Percentiles rank a stretch among this genome's conserved stretches.
These are phyloP conservation scores for Alligator sinensis DNA, from an alignment of 2,113 vertebrate genomes.

Conservation along the genomic window DNA sequence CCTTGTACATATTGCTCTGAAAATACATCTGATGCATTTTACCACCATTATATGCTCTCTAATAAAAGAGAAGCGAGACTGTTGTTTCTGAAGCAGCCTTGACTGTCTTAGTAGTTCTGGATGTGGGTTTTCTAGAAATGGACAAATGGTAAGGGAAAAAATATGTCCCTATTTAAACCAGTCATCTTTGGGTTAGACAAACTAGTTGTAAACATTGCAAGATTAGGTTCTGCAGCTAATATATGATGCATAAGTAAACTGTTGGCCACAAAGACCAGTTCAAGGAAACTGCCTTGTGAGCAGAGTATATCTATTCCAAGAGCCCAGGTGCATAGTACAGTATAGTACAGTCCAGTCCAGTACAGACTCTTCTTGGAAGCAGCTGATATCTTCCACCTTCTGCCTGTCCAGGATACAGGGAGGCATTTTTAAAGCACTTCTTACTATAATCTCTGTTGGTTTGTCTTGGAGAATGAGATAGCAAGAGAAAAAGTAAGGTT, in stretches of 20 bases:
- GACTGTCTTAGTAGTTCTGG: fast-evolving
- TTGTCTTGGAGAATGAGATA: background rate
- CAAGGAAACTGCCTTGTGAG: background rate
- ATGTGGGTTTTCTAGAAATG: background rate
- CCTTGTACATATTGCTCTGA: background rate
- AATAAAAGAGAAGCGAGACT: background rate
- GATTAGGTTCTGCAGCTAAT: background rate
- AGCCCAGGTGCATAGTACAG: too few species aligned
- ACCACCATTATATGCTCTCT: background rate
- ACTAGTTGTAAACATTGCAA: background rate
- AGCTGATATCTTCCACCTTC: background rate
- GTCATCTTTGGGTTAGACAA: background rate
- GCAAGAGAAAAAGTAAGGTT: background rate
- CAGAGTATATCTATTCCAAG: background rate
- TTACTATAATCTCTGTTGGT: background rate
- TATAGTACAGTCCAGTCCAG: background rate
- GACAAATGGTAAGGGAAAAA: background rate
- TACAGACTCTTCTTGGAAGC: background rate
- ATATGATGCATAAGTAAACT: background rate
- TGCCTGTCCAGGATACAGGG: background rate
- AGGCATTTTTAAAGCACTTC: background rate
- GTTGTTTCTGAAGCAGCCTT: background rate
- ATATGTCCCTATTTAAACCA: background rate
- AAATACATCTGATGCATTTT: background rate
- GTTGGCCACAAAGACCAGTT: background rate